These are phyloP conservation scores for Aleiodes sp. DNA, from an alignment of 1,140 invertebrate species.

Conservation along the genomic window DNA sequence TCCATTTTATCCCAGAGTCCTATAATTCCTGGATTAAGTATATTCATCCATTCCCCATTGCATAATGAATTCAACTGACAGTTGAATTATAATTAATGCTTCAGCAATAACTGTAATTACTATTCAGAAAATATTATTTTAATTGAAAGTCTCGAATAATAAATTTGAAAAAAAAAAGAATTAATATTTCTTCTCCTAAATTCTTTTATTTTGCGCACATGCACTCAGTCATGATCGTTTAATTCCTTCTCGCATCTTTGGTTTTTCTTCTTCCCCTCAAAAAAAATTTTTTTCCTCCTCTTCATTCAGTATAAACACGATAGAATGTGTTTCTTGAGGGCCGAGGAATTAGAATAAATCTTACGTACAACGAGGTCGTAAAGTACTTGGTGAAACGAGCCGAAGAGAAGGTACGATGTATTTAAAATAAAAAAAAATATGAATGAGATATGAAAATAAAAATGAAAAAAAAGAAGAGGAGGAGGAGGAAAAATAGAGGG, in stretches of 20 bases:
- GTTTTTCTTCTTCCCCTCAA: background rate
- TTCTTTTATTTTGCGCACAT: background rate
- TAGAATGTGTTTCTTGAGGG: conserved; percentile 24
- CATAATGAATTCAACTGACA: conserved; percentile 21
- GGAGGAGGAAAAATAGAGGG: conserved; percentile 3
- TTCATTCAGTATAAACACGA: conserved; percentile 16
- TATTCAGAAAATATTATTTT: conserved; percentile 5
- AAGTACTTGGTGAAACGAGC: conserved; percentile 32
- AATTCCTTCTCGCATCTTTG: background rate
- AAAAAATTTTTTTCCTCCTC: background rate
- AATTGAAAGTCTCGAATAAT: background rate
- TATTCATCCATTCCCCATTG: background rate
- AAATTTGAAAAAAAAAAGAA: too few species aligned
- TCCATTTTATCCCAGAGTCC: too few species aligned
- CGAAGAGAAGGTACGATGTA: conserved; percentile 17
- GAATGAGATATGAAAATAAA: conserved; percentile 2
- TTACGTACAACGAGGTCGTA: conserved; percentile 42
- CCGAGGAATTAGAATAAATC: conserved; percentile 41
- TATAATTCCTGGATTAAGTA: background rate
- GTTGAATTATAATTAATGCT: conserved; percentile 2
- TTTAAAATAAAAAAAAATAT: too few species aligned
- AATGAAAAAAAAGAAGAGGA: background rate
- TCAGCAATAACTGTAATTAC: background rate
- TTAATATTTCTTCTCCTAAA: background rate
- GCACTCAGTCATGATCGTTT: conserved; percentile 11